Conservation (phyloP, 2,113 vertebrate genomes). For the Mellivora capensis region DNA sequence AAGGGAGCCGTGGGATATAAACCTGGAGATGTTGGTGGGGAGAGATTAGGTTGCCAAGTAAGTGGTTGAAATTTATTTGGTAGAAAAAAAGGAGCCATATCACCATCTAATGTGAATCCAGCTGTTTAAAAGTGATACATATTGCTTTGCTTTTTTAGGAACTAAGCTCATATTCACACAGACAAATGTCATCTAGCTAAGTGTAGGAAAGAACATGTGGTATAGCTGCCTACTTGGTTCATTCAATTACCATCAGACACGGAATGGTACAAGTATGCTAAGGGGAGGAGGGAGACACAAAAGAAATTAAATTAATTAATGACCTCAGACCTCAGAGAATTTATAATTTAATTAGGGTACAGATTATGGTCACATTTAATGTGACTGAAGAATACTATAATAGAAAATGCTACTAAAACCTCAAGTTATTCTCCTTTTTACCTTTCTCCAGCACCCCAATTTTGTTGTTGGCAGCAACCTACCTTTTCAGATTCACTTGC, state of each 20-base stretch:
- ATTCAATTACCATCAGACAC: neutral
- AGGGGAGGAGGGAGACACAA: neutral
- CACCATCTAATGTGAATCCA: neutral
- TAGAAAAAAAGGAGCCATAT: neutral
- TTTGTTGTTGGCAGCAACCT: neutral
- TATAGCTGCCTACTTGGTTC: neutral
- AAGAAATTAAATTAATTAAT: slow-evolving; percentile 30
- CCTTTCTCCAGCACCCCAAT: neutral
- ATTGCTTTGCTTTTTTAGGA: neutral
- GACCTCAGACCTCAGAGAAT: neutral
- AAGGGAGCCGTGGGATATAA: neutral
- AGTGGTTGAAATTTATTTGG: neutral
- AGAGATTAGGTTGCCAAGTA: neutral
- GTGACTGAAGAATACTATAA: neutral
- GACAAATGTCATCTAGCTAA: neutral
- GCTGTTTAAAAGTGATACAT: neutral
- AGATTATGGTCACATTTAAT: neutral
- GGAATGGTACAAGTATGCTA: neutral
- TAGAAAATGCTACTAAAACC: neutral
- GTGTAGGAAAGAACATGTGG: neutral
- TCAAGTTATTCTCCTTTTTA: neutral
- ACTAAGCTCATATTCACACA: neutral
- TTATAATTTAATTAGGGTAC: neutral
- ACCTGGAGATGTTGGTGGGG: neutral
- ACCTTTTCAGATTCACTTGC: neutral